Base-by-base conservation (phyloP, 1,140 invertebrate species). In the Nymphalis io region DNA sequence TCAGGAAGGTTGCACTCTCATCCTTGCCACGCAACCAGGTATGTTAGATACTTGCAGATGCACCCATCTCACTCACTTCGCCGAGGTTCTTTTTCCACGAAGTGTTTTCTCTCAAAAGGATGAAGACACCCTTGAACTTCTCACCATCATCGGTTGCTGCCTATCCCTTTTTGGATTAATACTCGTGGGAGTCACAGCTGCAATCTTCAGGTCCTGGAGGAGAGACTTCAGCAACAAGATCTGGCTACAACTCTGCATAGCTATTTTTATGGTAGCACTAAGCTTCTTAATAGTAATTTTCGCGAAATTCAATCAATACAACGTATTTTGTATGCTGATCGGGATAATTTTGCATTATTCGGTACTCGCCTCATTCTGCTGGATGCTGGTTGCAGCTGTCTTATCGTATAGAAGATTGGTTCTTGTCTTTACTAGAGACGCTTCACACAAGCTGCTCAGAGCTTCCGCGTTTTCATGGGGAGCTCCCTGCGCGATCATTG, bases 381-480 rank as follows among this genome's bases (percentile, higher is more conserved):
- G 92, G 92, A 93, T 93, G 92, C 71, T 93, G 20, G 88, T 93
- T 0, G 89, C 92, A 8, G 92, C 92, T 11, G 76, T 92, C 0
- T 57, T 93, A 6, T 92, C 92, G 10, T 93, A 92, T 69, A 76
- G 89, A 51, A 74, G 92, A 61, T 70, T 92, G 15, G 92, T 93
- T 6, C 75, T 87, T 48, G 89, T 93, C 4, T 92, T 93, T 44
- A 84, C 85, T 2, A 80, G 87, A 63, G 88, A 89, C 46, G 79
- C 87, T n/a, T 91, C 92, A 5, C 90, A 92, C 59, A 91, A 91
- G 66, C 74, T 93, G 23, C 70, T 93, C 15, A 84, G 88, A 66
- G 90, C 92, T 4, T 84, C 87, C 0, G 83, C 89, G 0, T 92
- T 93, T 68, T 81, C 89, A 8, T 93, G 91, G 88, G 82, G 91